A percentile compares a stretch with the other conserved stretches of the same genome.
Conservation (phyloP, 2,888 invertebrate genomes). For the Diarsia dahlii region DNA sequence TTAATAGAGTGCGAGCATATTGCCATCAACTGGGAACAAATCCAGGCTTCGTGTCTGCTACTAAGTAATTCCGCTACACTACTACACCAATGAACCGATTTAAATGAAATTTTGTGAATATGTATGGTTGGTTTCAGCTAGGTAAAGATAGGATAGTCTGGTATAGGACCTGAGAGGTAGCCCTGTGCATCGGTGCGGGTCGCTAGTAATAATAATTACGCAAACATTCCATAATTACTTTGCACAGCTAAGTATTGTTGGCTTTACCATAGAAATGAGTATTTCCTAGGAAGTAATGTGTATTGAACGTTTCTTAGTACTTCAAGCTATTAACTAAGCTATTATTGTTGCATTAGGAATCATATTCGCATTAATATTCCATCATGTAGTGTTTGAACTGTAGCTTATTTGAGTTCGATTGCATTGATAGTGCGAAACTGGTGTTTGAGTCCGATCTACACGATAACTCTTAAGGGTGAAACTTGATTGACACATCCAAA, state of each 20-base stretch:
- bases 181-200: no score
- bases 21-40: no score
- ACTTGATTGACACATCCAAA: background rate
- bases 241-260: background rate
- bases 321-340: constrained; percentile 6
- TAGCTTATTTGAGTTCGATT: constrained; percentile 15
- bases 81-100: no score
- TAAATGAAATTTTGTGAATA: no score
- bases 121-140: no score
- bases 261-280: background rate
- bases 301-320: constrained; percentile 9
- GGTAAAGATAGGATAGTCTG: no score
- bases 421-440: constrained; percentile 3
- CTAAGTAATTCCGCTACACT: no score
- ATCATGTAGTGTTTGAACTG: constrained; percentile 4
- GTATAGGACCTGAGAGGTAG: no score
- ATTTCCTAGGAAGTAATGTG: constrained; percentile 7
- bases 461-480: background rate
- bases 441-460: background rate
- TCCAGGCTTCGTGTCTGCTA: no score
- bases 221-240: background rate
- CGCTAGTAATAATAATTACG: no score
- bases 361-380: constrained; percentile 19
- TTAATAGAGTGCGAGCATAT: no score
- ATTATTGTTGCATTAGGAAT: constrained; percentile 18